Evolutionary conservation across 2,888 invertebrate genomes (phyloP), one percentile per base, ranked within the genome.

Genomic region (Pterobdella sp.): DNA sequence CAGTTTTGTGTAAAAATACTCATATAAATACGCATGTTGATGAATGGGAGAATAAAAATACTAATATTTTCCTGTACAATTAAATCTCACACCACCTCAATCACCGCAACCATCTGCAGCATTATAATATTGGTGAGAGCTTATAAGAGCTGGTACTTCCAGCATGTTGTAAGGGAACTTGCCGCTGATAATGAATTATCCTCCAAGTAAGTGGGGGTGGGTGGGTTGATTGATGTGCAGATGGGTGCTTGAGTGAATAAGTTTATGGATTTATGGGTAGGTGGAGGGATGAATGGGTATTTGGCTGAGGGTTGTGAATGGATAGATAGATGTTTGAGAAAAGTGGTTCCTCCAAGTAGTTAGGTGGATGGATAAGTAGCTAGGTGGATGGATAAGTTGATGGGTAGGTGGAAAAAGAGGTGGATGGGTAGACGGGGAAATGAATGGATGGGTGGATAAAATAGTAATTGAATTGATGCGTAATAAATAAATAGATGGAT

Each of bases 61-160:
- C n/a, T n/a, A n/a, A n/a, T n/a, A n/a, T n/a, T n/a, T n/a, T n/a
- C n/a, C n/a, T n/a, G n/a, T n/a, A n/a, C n/a, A n/a, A n/a, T n/a
- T n/a, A n/a, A n/a, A n/a, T n/a, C n/a, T n/a, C n/a, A n/a, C n/a
- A n/a, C n/a, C n/a, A n/a, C 42, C 7, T 42, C 18, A 14, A 42
- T 42, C 42, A 52, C 66, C 34, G 56, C 64, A 34, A 96, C 95
- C 81, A 95, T 99, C 82, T 90, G 89, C 0, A 94, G 95, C 83
- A 87, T 99, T 10, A 87, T 99, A 72, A 86, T 96, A 75, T 96
- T 97, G 84, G 87, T 92, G 79, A 87, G 97, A 77, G 88, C 97
- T 72, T 96, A 96, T 85, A 90, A 90, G 80, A 94, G 94, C 78
- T 93, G 93, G 84, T 96, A 97, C 85, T 99, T 99, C 87, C 92